These are phyloP conservation scores for Rugalucina vietnamica DNA, from an alignment of 2,888 invertebrate species.

Conservation along the genomic window DNA sequence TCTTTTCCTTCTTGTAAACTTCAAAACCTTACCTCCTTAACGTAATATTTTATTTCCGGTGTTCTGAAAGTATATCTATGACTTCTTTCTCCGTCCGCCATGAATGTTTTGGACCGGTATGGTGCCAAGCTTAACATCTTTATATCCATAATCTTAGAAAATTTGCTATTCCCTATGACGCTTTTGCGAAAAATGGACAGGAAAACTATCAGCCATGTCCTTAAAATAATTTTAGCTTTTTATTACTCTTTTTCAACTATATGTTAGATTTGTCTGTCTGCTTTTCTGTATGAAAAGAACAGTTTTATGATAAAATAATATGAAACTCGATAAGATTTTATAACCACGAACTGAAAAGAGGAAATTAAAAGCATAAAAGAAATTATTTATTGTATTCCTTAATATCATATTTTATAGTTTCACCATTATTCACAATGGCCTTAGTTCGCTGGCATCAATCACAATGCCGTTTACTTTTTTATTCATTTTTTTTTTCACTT, in stretches of 20 bases:
- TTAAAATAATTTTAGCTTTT: too few relatives aligned
- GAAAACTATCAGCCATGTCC: too few relatives aligned
- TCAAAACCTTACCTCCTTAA: neutral
- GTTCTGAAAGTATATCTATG: neutral
- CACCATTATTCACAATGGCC: too few relatives aligned
- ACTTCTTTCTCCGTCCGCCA: conserved; percentile 3
- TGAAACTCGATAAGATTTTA: neutral
- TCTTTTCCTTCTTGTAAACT: too few relatives aligned
- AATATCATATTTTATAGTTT: neutral
- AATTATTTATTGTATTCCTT: neutral
- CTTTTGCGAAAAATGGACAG: too few relatives aligned
- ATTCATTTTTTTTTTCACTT: too few relatives aligned
- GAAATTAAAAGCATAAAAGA: neutral
- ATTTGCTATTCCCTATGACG: too few relatives aligned
- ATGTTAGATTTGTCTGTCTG: too few relatives aligned
- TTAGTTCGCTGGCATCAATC: too few relatives aligned
- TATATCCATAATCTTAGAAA: neutral
- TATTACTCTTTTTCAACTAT: too few relatives aligned
- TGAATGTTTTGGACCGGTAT: neutral
- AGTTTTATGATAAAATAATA: neutral
- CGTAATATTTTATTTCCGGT: neutral
- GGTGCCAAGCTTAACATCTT: neutral
- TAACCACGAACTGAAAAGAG: neutral
- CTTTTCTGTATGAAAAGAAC: neutral
- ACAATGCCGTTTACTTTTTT: too few relatives aligned